These are phyloP conservation scores for Brevipalpus yothersi DNA, from an alignment of 1,140 invertebrate species.

Conservation along the genomic window DNA sequence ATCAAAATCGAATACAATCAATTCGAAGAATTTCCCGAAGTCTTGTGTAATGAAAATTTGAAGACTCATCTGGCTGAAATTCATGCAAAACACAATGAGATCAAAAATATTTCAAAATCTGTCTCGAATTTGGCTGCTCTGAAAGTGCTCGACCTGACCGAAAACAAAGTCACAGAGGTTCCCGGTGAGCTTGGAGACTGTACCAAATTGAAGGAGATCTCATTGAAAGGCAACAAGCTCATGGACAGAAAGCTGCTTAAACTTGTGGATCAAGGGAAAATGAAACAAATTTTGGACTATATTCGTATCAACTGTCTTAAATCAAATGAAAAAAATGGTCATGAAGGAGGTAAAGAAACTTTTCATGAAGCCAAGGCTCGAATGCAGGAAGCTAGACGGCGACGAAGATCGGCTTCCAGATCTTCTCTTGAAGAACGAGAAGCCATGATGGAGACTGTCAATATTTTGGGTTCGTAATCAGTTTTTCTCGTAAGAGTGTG, in stretches of 20 bases:
- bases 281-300: constrained; percentile 41
- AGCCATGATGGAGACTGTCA: neutral
- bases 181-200: constrained; percentile 36
- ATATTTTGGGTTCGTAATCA: neutral
- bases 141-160: constrained; percentile 39
- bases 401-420: neutral
- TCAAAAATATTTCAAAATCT: constrained; percentile 31
- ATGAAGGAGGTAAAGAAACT: neutral
- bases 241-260: constrained; percentile 41
- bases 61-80: constrained; percentile 34
- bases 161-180: constrained; percentile 34
- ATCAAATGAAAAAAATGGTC: neutral
- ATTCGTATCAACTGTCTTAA: constrained; percentile 30
- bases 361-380: neutral
- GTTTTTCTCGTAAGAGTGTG: neutral
- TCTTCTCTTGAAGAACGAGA: neutral
- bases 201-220: constrained; percentile 34
- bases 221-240: constrained; percentile 42
- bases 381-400: neutral
- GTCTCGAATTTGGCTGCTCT: constrained; percentile 31
- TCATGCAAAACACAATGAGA: constrained; percentile 35
- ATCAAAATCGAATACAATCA: constrained; percentile 39
- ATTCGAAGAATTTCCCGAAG: constrained; percentile 32
- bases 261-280: constrained; percentile 31
- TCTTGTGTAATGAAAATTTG: constrained; percentile 23